phyloP scores from a whole-genome alignment of 2,797 vertebrate species.

The Eulemur albifrons region DNA sequence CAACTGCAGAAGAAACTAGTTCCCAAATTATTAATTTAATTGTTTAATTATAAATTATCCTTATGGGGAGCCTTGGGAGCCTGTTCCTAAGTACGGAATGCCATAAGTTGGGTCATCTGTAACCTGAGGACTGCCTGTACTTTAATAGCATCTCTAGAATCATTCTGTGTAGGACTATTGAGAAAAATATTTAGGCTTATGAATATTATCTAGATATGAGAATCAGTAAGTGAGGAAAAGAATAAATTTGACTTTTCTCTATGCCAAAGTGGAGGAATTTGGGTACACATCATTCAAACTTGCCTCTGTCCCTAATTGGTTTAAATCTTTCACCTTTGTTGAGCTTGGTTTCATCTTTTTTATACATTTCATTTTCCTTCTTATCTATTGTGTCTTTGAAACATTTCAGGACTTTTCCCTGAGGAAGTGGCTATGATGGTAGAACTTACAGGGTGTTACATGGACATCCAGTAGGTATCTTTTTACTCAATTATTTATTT shows the following conservation, averaged over 20 bases:
- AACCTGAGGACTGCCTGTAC: background rate
- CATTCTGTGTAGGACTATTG: background rate
- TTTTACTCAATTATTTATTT: background rate
- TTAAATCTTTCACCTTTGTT: background rate
- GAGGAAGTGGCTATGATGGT: background rate
- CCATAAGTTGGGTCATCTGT: background rate
- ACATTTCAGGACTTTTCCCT: background rate
- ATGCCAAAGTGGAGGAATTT: background rate
- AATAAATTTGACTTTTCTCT: background rate
- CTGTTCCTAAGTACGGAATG: background rate
- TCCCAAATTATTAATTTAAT: background rate
- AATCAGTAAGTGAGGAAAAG: background rate
- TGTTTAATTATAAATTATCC: background rate
- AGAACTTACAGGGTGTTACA: background rate
- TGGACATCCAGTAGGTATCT: background rate
- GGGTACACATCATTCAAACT: background rate
- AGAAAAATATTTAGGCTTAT: background rate
- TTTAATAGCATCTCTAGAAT: background rate
- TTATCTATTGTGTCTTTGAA: background rate
- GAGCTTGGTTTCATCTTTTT: background rate
- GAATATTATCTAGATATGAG: background rate
- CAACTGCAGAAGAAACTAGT: background rate
- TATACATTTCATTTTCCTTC: background rate
- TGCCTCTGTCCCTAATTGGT: rapidly evolving
- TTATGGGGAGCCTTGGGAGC: background rate